These are phyloP conservation scores for Eurosta solidaginis DNA, from an alignment of 1,140 invertebrate genomes.

Conservation along the genomic window DNA sequence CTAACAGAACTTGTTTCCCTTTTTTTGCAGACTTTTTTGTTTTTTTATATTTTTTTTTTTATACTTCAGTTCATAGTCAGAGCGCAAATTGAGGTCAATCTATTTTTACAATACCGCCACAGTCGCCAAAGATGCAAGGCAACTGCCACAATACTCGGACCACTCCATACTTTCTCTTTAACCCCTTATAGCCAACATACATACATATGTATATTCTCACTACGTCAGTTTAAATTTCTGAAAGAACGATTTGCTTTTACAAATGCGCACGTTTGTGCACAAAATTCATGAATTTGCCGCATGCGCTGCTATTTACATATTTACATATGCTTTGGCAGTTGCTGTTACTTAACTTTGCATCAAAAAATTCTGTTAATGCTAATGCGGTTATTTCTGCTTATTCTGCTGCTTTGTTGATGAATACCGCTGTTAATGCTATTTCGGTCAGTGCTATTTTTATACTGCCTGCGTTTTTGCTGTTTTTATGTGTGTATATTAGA, in stretches of 20 bases:
- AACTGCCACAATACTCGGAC: too few relatives aligned
- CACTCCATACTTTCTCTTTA: too few relatives aligned
- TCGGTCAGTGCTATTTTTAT: background rate
- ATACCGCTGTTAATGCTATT: background rate
- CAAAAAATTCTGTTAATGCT: background rate
- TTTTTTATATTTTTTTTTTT: background rate
- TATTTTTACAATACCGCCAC: background rate
- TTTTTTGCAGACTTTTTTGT: background rate
- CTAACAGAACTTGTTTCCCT: background rate
- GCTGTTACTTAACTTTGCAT: background rate
- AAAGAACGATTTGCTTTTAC: background rate
- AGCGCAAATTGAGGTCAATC: constrained; percentile 18
- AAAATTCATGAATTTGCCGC: background rate
- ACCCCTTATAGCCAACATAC: too few relatives aligned
- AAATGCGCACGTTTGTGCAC: background rate
- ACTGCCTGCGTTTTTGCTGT: background rate
- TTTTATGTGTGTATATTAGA: background rate
- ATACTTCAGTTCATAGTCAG: background rate
- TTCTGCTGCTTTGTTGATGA: background rate
- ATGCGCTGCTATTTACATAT: background rate
- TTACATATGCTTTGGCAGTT: background rate
- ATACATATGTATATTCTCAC: too few relatives aligned
- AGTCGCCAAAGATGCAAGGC: too few relatives aligned
- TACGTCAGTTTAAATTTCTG: too few relatives aligned
- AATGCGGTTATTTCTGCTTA: background rate